A percentile compares a stretch with the other conserved stretches of the same genome.
phyloP scores from a whole-genome alignment of 1,140 invertebrate genomes.

The Piezodorus guildinii region DNA sequence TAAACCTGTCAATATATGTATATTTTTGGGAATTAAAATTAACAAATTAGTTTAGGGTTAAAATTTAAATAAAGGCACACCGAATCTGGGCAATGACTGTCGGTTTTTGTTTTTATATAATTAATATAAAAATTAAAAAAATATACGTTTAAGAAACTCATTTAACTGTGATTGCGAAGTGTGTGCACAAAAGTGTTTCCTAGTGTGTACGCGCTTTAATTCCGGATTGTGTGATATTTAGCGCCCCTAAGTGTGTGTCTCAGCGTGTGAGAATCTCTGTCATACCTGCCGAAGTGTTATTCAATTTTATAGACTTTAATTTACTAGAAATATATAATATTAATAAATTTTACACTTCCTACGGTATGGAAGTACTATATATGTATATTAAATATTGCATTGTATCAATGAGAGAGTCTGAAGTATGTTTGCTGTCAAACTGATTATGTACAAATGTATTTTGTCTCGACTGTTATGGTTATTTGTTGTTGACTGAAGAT shows the following conservation, averaged over 20 bases:
- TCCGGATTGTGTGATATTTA: conserved; percentile 29
- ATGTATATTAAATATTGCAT: conserved; percentile 25
- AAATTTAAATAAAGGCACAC: conserved; percentile 12
- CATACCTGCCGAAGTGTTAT: conserved; percentile 29
- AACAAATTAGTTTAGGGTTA: conserved; percentile 3
- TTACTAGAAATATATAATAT: conserved; percentile 6
- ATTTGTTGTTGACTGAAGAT: conserved; percentile 24
- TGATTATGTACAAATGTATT: conserved; percentile 26
- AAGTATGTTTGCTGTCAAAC: conserved; percentile 24
- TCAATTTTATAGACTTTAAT: conserved; percentile 20
- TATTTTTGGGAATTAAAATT: conserved; percentile 8
- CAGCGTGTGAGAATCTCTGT: conserved; percentile 23
- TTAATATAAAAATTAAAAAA: background rate
- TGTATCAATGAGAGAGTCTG: conserved; percentile 28
- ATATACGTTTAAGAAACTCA: background rate
- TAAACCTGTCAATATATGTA: background rate
- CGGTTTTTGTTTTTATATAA: conserved; percentile 3
- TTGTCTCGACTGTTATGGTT: conserved; percentile 22
- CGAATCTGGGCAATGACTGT: conserved; percentile 2
- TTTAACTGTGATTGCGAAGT: conserved; percentile 24
- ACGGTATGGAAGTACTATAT: conserved; percentile 28
- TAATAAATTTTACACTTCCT: conserved; percentile 25
- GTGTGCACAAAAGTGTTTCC: conserved; percentile 18
- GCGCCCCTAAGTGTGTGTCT: conserved; percentile 25
- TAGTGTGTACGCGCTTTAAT: conserved; percentile 21